Base-by-base conservation (phyloP, 2,113 vertebrate species). In the Hiodon tergisus region DNA sequence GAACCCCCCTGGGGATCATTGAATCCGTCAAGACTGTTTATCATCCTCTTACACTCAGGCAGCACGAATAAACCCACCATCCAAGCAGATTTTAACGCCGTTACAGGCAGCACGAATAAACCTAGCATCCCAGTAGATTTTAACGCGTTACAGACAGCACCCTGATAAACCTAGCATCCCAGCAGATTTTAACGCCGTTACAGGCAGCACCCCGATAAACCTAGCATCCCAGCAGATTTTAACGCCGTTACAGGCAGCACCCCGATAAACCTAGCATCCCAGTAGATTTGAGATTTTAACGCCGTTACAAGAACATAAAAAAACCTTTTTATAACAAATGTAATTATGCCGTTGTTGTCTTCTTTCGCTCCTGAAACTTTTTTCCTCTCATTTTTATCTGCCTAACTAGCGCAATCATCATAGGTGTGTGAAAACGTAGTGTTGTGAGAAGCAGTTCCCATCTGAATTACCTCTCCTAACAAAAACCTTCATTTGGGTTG, bases 11-110 rank as follows among this genome's bases (percentile, higher is more conserved):
- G 46, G 57, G 52, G 57, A 14, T 50, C 67, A 53, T 61, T 54
- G 62, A 69, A 17, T 70, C 74, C 70, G 58, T 4, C 17, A 46
- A 69, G 57, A 76, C 67, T 51, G 74, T 70, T 76, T 54, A 59
- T 50, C 4, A 9, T 62, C 50, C 4, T 47, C n/a, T 13, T 61
- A 10, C 53, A 54, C 17, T 17, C 16, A 62, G 14, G 74, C 57
- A 47, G 46, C 8, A 51, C 58, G 31, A 31, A 31, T 31, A 31
- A 31, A 31, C 31, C 31, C 2, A 31, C 1, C 31, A 31, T 31
- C 31, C 31, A 0, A 31, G 31, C 2, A 31, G 31, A 31, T 31
- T 31, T 31, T 31, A 31, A 31, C 31, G 31, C 31, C 31, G 31
- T 31, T 31, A 31, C 31, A 31, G 31, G 31, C 31, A 31, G 31